Base-by-base conservation (phyloP, 2,888 invertebrate genomes). In the Chrysolina americana region DNA sequence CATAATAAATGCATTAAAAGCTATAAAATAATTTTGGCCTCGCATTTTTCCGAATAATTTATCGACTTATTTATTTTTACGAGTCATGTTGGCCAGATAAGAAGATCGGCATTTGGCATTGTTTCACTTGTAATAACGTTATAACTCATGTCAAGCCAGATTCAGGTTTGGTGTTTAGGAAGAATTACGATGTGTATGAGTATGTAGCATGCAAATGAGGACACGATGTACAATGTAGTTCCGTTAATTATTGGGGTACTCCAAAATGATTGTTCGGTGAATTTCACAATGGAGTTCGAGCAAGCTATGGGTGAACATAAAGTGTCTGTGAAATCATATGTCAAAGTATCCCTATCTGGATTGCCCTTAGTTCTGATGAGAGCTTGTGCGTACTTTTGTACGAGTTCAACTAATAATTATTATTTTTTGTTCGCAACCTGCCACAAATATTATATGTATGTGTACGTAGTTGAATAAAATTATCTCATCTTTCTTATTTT, bases 151-250 rank as follows among this genome's bases (percentile, higher is more conserved):
- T 68, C 70, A 53, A 65, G 53, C 19, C 62, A 48, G 69, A 75
- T 77, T 78, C 79, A 72, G 77, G 75, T 77, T 79, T 75, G 74
- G 68, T 78, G 77, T 79, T 79, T 79, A 76, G 77, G 71, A 79
- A 79, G 79, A 79, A 75, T 71, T 79, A 79, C 79, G 79, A 74
- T 62, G 76, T 79, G 79, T 79, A 79, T 76, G 79, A 78, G 76
- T 79, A 74, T 79, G 79, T 79, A 71, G 70, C 74, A 79, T 79
- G 79, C 79, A 79, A 79, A 79, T 79, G 74, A 79, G 79, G 72
- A 79, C 79, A 78, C 47, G 77, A 68, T 73, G 73, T 72, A 79
- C 77, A 74, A 73, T 77, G 79, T 79, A 78, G 76, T 78, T 78
- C 78, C 70, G 79, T 79, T 79, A 79, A 79, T 79, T 79, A 79